Base-by-base conservation (phyloP, 2,797 vertebrate species). In the Clarias fuscus region DNA sequence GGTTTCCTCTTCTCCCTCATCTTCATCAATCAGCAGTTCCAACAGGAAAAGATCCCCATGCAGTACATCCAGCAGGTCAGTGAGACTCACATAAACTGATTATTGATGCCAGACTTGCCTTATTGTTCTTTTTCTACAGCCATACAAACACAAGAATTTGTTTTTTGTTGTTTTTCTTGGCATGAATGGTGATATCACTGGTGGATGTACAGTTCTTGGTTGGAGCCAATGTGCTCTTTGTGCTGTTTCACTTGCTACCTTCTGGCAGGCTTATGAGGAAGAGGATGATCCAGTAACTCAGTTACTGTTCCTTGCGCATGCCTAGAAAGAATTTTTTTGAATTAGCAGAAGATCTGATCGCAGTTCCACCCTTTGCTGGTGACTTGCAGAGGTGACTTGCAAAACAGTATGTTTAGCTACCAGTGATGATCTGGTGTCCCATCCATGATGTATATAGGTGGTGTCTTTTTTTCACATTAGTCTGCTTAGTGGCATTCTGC, bases 21-120 rank as follows among this genome's bases (percentile, higher is more conserved):
- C 65, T 99, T 97, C 91, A 94, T 99, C 92, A 99, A 98, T 93
- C 97, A 96, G 93, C 95, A 98, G 92, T 96, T 98, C 0, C 95
- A 96, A 37, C 92, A 94, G 15, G 97, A 99, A 85, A 96, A 95
- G 93, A 96, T 99, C 91, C 96, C 98, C 5, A 93, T 93, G 59
- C 95, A 94, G 89, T 96, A 96, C 90, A 97, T 99, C 89, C 97
- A 99, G 84, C 96, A 99, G 97, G 98, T 98, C 92, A 64, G 88
- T 58, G n/a, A 22, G 11, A 6, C n/a, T 8, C 61, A 2, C 33
- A 33, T 2, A 33, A 33, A 33, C 33, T 58, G 56, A 5, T 27
- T 56, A 64, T 8, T n/a, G 2, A 76, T 76, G 24, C 24, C 56
- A n/a, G 56, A 3, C 24, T 62, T 59, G 59, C 59, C 59, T 20